These are phyloP conservation scores for Sturnira hondurensis DNA, from an alignment of 2,113 vertebrate species.

Conservation along the genomic window DNA sequence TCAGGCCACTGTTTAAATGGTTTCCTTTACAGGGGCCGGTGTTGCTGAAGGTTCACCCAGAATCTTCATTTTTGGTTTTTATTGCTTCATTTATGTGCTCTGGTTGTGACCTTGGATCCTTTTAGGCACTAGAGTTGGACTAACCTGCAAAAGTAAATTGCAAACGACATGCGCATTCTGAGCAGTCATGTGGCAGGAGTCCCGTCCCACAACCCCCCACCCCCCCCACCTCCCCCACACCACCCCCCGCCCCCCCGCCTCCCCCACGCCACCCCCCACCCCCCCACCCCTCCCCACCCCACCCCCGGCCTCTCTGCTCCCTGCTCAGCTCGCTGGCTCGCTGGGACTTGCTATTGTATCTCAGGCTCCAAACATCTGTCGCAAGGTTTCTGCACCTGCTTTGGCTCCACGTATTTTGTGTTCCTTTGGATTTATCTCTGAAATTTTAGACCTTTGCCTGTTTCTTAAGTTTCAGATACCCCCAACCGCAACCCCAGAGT, in stretches of 20 bases:
- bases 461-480: neutral
- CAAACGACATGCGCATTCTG: neutral
- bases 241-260: too few species aligned
- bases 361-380: neutral
- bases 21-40: neutral
- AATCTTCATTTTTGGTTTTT: neutral
- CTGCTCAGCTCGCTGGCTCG: too few species aligned
- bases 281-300: too few species aligned
- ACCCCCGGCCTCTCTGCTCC: neutral
- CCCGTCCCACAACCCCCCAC: too few species aligned
- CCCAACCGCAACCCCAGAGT: neutral
- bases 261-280: too few species aligned
- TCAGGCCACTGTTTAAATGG: neutral
- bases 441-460: neutral
- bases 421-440: neutral
- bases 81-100: neutral
- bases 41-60: neutral
- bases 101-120: neutral
- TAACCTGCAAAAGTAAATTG: neutral
- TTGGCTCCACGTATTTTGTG: neutral
- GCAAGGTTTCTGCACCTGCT: neutral
- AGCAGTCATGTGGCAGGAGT: neutral
- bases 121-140: neutral
- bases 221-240: too few species aligned
- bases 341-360: neutral